Percentiles rank a stretch among this genome's conserved stretches.
Conservation (phyloP, 1,140 invertebrate species). For the Lepidotrigona ventralis region DNA sequence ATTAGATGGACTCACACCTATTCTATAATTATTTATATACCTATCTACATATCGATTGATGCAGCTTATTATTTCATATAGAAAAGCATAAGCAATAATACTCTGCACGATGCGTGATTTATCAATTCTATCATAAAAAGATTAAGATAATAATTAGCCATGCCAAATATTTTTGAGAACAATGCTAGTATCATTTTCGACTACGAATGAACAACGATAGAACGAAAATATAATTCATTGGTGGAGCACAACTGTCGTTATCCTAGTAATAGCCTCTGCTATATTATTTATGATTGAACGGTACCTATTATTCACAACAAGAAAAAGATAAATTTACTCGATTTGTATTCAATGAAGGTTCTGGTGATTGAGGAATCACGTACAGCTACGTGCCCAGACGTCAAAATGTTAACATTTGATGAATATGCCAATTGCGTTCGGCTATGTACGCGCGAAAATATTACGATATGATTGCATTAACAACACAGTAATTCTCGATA, state of each 20-base stretch:
- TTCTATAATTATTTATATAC: too few relatives aligned
- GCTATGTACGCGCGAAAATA: constrained; percentile 1
- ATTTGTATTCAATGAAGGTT: constrained; percentile 26
- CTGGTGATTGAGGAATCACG: constrained; percentile 28
- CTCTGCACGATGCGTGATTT: too few relatives aligned
- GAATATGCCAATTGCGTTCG: constrained; percentile 36
- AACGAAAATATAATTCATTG: background rate
- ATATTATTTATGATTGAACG: background rate
- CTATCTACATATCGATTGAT: too few relatives aligned
- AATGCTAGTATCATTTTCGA: background rate
- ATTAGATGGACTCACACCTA: too few relatives aligned
- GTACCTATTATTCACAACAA: background rate
- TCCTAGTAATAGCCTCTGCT: background rate
- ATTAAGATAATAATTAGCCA: background rate
- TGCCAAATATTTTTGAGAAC: background rate
- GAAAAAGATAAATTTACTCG: constrained; percentile 21
- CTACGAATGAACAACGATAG: background rate
- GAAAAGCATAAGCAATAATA: too few relatives aligned
- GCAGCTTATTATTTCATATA: too few relatives aligned
- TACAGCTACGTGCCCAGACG: constrained; percentile 18
- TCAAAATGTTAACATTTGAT: constrained; percentile 34
- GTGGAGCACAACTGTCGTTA: background rate
- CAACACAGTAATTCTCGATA: background rate
- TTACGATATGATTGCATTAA: background rate
- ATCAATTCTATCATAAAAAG: too few relatives aligned